Evolutionary conservation across 2,113 vertebrate species (phyloP), one percentile per base, ranked within the genome.

Genomic region (Varanus komodoensis): DNA sequence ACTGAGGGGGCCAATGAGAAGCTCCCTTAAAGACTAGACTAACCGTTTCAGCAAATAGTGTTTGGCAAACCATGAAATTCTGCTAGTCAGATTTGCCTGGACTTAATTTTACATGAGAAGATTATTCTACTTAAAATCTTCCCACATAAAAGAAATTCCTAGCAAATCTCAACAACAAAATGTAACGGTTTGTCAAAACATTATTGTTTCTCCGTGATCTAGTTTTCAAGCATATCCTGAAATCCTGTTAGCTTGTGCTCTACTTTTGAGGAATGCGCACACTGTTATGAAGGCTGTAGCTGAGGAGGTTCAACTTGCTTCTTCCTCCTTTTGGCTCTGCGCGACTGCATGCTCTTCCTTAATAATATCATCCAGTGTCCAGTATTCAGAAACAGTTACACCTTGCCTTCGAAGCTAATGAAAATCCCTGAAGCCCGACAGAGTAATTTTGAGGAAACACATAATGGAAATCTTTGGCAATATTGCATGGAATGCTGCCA

Each of bases 401-500:
- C 11, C 25, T 84, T 77, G 21, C 54, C 48, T n/a, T 68, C 57
- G 52, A 34, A 50, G 34, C 64, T 25, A 89, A 83, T 88, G 44
- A 83, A 84, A 75, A 64, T 68, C 23, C 32, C 71, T 68, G 54
- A 73, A 57, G 19, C 85, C 80, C 57, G 80, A 89, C 71, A 74
- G 12, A 25, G 54, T 57, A 79, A 79, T 50, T 74, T 68, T 84
- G 68, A 75, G 29, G 71, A 86, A 34, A 67, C 12, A n/a, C 8
- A 67, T 34, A 57, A 81, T 54, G 44, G 38, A 5, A 61, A 50
- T 9, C 19, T 73, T 34, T 74, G 8, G 69, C 15, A 5, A 87
- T 91, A 92, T 44, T 17, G 79, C 87, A 61, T 1, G n/a, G 85
- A 80, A 71, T 89, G 93, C 91, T 96, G 96, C 94, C 95, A 93